Evolutionary conservation across 2,113 vertebrate genomes (phyloP).

Genomic region (Vicugna pacos): DNA sequence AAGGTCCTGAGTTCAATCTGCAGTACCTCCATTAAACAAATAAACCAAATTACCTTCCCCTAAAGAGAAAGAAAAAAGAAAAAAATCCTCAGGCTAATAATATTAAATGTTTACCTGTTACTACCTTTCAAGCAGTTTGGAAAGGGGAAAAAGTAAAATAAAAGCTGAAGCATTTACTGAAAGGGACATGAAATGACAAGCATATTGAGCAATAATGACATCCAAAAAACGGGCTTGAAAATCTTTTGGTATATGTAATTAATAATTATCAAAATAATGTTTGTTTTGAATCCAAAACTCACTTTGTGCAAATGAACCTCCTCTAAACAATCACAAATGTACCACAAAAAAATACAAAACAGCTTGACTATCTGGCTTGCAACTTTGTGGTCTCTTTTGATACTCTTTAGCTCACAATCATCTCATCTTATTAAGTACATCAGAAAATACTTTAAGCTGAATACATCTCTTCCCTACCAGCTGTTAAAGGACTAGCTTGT

Average conservation of each 20-base stretch:
- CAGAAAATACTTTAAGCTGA: slow-evolving; percentile 56
- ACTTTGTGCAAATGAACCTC: neutral
- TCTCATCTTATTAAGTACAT: slow-evolving; percentile 3
- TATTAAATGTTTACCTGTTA: neutral
- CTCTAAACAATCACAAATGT: neutral
- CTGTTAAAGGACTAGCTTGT: slow-evolving; percentile 43
- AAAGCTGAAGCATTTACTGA: neutral
- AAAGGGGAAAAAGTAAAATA: slow-evolving; percentile 22
- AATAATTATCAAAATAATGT: slow-evolving; percentile 31
- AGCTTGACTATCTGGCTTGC: neutral
- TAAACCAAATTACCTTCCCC: no score
- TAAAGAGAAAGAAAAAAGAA: neutral
- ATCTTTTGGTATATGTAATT: neutral
- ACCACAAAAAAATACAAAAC: slow-evolving; percentile 36
- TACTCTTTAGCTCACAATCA: neutral
- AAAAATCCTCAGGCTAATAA: neutral
- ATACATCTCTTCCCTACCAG: slow-evolving; percentile 44
- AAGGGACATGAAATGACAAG: neutral
- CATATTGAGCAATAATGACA: neutral
- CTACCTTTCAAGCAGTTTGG: neutral
- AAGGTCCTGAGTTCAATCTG: no score
- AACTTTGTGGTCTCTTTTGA: slow-evolving; percentile 1
- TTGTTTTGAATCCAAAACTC: neutral
- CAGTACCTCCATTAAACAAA: no score
- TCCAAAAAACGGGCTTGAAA: neutral